Base-by-base conservation (phyloP, 2,113 vertebrate genomes). In the Spea bombifrons region DNA sequence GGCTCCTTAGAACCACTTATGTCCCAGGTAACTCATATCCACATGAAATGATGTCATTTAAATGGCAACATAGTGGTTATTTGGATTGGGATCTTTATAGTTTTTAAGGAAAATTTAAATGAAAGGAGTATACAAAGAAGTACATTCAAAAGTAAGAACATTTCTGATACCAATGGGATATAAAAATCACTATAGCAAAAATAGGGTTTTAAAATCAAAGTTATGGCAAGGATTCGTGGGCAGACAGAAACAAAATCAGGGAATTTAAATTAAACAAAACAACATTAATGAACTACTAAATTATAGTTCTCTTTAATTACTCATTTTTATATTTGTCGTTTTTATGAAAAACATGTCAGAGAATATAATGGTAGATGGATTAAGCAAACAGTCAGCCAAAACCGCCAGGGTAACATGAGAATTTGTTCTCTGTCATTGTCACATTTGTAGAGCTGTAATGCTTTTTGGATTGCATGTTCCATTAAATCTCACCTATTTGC, bases 401-500 rank as follows among this genome's bases (percentile, higher is more conserved):
- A 46, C 57, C 64, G 63, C 49, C 70, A 43, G 8, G 46, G 71
- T 73, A 80, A 73, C 59, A n/a, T 43, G 71, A 80, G 70, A 73
- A 73, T 48, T 66, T 80, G 71, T 45, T 73, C 66, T 67, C 57
- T 80, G 77, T 73, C 77, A 67, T 73, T 66, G 77, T 80, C 63
- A 73, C 71, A 49, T 80, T 80, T 8, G 17, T 67, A 66, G 45
- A 52, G 48, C 71, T 57, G 61, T 16, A 55, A 72, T 57, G 59
- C 43, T 66, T 73, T 59, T 57, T 73, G 71, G 77, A 67, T 48
- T 73, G 13, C 65, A 53, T 61, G 77, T 80, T 64, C 73, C 77
- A 73, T 73, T 80, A 73, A 63, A 73, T 80, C 45, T 73, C 71
- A 80, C 77, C 77, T 80, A 80, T 67, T 67, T 80, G 71, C 73